phyloP scores from a whole-genome alignment of 2,888 invertebrate genomes.

The Magallana nippona region DNA sequence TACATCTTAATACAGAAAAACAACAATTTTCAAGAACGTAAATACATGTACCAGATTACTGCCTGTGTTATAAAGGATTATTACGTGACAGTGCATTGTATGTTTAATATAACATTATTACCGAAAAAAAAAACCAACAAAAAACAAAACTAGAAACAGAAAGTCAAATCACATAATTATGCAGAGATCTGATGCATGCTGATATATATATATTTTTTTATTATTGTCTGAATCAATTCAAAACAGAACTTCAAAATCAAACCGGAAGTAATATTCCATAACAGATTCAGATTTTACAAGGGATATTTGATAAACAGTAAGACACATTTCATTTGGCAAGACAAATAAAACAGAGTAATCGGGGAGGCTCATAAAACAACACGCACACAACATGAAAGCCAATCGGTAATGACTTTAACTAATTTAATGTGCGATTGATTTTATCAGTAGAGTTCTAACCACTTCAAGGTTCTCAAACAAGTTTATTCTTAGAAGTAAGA shows the following conservation, averaged over 20 bases:
- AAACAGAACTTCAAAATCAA: background rate
- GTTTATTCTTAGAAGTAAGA: background rate
- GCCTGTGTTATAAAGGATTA: too few relatives aligned
- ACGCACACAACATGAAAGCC: constrained; percentile 10
- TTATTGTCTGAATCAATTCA: too few relatives aligned
- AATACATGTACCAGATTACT: too few relatives aligned
- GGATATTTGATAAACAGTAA: constrained; percentile 1
- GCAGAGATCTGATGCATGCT: too few relatives aligned
- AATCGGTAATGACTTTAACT: constrained; percentile 17
- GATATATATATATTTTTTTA: too few relatives aligned
- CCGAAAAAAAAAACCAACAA: too few relatives aligned
- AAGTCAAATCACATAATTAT: too few relatives aligned
- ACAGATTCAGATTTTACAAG: background rate
- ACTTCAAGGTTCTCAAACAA: constrained; percentile 2
- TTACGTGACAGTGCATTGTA: too few relatives aligned
- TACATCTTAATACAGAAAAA: too few relatives aligned
- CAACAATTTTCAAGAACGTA: too few relatives aligned
- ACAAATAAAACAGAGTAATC: constrained; percentile 13
- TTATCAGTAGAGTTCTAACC: constrained; percentile 11
- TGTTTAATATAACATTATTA: too few relatives aligned
- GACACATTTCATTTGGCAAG: background rate
- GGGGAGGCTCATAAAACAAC: constrained; percentile 16
- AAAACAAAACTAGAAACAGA: too few relatives aligned
- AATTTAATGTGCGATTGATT: constrained; percentile 35
- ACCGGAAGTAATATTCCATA: background rate